These are phyloP conservation scores for Phasia obesa DNA, from an alignment of 2,888 invertebrate species.

Conservation along the genomic window DNA sequence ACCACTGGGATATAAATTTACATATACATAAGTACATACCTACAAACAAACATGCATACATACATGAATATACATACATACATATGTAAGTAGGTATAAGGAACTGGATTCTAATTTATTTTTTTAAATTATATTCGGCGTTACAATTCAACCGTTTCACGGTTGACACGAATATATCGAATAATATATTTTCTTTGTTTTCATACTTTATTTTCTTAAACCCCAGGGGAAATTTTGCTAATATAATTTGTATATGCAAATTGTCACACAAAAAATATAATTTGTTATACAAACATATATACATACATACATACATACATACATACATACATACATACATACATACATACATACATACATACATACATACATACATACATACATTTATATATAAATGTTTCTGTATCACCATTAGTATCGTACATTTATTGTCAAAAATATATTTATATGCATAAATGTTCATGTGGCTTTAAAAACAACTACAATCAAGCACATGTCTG, in stretches of 20 bases:
- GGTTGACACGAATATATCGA: background rate
- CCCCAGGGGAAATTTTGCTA: conserved; percentile 21
- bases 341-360: background rate
- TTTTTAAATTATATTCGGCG: conserved; percentile 8
- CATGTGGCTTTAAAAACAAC: too few species aligned
- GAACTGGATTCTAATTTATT: background rate
- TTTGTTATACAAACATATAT: too few species aligned
- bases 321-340: background rate
- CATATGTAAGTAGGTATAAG: background rate
- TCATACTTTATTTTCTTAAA: conserved; percentile 12
- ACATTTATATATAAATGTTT: too few species aligned
- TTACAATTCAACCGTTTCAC: conserved; percentile 27
- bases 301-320: background rate
- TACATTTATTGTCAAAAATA: too few species aligned
- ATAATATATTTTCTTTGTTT: conserved; percentile 22
- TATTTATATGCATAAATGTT: too few species aligned
- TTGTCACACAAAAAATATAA: conserved; percentile 4
- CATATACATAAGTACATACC: too few species aligned
- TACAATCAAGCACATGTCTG: too few species aligned
- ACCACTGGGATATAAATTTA: too few species aligned
- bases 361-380: background rate
- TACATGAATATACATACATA: background rate
- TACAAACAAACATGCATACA: background rate
- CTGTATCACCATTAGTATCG: too few species aligned
- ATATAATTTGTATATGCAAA: conserved; percentile 14